These are phyloP conservation scores for Brachionus plicatilis DNA, from an alignment of 1,140 invertebrate species.

Conservation along the genomic window DNA sequence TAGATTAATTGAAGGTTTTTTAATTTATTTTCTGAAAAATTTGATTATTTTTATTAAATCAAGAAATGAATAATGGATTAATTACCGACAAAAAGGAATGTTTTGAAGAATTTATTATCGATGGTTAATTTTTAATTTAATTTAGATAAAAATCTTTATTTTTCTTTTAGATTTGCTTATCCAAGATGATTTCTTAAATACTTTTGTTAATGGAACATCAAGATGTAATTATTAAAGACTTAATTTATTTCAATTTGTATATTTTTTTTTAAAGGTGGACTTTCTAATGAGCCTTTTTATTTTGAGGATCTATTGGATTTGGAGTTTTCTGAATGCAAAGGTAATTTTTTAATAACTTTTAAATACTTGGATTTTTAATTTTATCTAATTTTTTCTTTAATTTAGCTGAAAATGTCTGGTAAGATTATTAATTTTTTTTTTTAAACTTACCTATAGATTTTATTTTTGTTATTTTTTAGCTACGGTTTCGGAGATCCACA, in stretches of 20 bases:
- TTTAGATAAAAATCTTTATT: background rate
- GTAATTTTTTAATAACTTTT: background rate
- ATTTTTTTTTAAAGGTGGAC: background rate
- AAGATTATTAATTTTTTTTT: background rate
- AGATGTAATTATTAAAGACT: background rate
- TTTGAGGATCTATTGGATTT: background rate
- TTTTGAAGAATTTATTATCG: background rate
- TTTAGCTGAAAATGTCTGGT: background rate
- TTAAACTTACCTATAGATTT: background rate
- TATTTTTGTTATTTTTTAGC: constrained; percentile 5
- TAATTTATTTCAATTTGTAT: background rate
- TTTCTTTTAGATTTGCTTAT: background rate
- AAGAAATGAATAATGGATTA: background rate
- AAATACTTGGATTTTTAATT: background rate
- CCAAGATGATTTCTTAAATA: background rate
- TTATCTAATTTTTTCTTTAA: background rate
- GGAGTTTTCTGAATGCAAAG: background rate
- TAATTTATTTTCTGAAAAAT: background rate
- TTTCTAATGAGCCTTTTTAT: constrained; percentile 5
- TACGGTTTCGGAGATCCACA: constrained; percentile 36
- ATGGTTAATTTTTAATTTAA: background rate
- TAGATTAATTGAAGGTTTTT: background rate
- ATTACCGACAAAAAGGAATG: background rate
- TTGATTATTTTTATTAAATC: background rate
- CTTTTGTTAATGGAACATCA: background rate